Percentiles rank a stretch among this genome's conserved stretches.
phyloP scores from a whole-genome alignment of 2,797 vertebrate genomes.

The Knipowitschia caucasica region DNA sequence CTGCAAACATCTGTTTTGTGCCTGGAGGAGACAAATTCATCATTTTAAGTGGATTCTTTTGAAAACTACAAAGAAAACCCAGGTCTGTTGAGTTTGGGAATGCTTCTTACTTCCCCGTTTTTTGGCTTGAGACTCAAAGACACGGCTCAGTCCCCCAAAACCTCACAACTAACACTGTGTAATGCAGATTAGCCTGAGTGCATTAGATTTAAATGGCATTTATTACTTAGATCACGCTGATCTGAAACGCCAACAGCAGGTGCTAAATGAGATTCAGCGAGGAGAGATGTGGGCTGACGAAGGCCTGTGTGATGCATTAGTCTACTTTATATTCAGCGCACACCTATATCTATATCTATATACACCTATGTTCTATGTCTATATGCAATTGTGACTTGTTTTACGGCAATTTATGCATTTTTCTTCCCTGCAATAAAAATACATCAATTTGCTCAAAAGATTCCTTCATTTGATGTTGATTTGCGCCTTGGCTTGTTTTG shows the following conservation, averaged over 20 bases:
- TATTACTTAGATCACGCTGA: conserved; percentile 36
- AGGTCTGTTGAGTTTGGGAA: conserved; percentile 8
- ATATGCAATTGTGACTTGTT: conserved; percentile 2
- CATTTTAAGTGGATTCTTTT: no score
- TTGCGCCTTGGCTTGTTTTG: conserved; percentile 5
- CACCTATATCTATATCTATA: conserved; percentile 17
- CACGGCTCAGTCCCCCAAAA: not conserved
- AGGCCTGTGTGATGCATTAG: conserved; percentile 32
- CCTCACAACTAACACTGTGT: conserved; percentile 8
- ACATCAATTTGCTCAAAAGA: conserved; percentile 3
- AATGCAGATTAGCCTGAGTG: conserved; percentile 22
- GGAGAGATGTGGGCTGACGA: conserved; percentile 33
- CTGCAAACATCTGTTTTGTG: no score
- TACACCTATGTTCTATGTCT: not conserved
- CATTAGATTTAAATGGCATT: conserved; percentile 44
- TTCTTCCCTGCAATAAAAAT: not conserved
- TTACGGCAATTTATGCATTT: not conserved
- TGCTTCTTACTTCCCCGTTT: conserved; percentile 12
- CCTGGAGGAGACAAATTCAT: no score
- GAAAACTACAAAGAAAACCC: no score
- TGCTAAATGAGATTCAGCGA: conserved; percentile 67
- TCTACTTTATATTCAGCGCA: conserved; percentile 46
- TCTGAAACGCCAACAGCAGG: conserved; percentile 56
- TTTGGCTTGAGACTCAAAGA: conserved; percentile 12
- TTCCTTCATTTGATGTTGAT: not conserved